Evolutionary conservation across 2,797 vertebrate species (phyloP).

Genomic region (Acrocephalus scirpaceus): DNA sequence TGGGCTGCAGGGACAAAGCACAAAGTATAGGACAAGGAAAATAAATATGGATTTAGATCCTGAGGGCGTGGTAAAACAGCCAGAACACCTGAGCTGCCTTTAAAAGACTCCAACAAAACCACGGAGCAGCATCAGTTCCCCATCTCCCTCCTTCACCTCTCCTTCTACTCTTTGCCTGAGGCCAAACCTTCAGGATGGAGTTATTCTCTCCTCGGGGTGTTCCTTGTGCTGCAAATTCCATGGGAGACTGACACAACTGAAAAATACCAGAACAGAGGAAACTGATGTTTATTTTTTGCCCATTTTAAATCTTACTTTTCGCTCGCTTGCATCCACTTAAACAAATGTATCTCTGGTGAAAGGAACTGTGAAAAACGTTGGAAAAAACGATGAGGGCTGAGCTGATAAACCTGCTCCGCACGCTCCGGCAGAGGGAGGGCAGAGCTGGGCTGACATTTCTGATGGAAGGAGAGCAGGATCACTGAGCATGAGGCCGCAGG

Average conservation of each 20-base stretch:
- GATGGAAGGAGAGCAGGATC: not conserved
- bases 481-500: not conserved
- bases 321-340: accelerated
- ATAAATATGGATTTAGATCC: not conserved
- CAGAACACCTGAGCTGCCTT: not conserved
- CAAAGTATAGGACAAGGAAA: not conserved
- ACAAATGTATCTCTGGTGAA: too few relatives aligned
- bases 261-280: not conserved
- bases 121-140: accelerated
- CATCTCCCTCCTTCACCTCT: not conserved
- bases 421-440: not conserved
- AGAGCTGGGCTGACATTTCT: not conserved
- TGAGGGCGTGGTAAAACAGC: not conserved
- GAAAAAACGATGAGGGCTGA: not conserved
- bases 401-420: not conserved
- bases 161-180: not conserved
- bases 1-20: not conserved
- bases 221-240: not conserved
- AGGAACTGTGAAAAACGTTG: not conserved
- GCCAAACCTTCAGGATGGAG: not conserved
- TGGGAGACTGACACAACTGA: too few relatives aligned
- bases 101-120: not conserved
- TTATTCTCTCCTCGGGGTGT: not conserved
- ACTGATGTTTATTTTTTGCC: not conserved
- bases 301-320: not conserved